phyloP scores from a whole-genome alignment of 2,113 vertebrate species.

The Pluvialis apricaria region DNA sequence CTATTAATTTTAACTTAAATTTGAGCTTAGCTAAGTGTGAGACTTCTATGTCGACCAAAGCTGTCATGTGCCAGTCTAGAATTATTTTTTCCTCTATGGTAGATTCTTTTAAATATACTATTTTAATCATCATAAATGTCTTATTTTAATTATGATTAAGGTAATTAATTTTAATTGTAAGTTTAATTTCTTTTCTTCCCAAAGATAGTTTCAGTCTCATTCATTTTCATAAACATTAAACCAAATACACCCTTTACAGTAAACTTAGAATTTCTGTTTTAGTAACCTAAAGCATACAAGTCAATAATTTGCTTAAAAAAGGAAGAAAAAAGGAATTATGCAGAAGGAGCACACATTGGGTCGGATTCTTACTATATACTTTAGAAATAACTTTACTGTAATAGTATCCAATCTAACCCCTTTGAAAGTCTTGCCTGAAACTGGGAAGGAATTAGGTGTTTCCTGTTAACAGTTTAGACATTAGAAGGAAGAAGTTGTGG shows the following conservation, averaged over 20 bases:
- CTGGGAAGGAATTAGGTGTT: background rate
- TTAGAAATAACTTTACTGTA: background rate
- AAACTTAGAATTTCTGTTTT: background rate
- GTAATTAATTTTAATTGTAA: background rate
- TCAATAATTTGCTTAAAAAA: background rate
- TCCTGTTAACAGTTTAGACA: background rate
- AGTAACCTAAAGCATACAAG: background rate
- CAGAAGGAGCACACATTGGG: background rate
- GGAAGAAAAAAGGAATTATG: background rate
- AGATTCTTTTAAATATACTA: background rate
- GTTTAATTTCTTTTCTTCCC: background rate
- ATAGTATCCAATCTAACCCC: rapidly evolving
- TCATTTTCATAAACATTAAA: background rate
- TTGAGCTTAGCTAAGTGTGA: background rate
- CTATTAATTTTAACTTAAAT: background rate
- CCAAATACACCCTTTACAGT: background rate
- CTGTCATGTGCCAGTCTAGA: background rate
- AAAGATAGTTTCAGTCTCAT: background rate
- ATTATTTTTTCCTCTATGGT: background rate
- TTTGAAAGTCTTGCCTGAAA: background rate
- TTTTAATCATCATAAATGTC: background rate
- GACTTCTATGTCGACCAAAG: background rate
- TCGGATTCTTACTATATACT: background rate
- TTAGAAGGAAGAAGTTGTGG: background rate
- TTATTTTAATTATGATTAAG: background rate